Base-by-base conservation (phyloP, 2,888 invertebrate genomes). In the Pollenia angustigena region DNA sequence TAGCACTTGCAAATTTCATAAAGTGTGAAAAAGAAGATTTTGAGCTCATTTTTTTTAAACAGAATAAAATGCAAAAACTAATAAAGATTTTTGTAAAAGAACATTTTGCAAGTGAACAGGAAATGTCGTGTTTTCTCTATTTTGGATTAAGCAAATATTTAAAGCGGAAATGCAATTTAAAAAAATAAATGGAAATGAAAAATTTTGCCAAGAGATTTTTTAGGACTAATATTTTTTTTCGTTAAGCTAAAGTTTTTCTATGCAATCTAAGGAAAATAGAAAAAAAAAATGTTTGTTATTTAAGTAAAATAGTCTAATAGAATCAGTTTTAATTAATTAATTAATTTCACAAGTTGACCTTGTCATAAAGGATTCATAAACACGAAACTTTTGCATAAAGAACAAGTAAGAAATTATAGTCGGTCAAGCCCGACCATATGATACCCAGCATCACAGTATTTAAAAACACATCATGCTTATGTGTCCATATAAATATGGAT, bases 81-180 rank as follows among this genome's bases (percentile, higher is more conserved):
- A 44, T 40, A 68, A 48, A 46, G 42, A 54, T 46, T 11, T 16
- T 16, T 60, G 2, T 48, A 52, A 32, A 32, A 42, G 11, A 18
- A 69, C 23, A 60, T 58, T 40, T 50, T 42, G 10, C 4, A 18
- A 81, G 52, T 76, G 50, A 62, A 79, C 81, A 85, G 85, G 85
- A 85, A 85, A 85, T 69, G 81, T 82, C 85, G 62, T 74, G 74
- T 74, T 78, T 79, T 72, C 23, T 32, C 4, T 32, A 46, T 18
- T 58, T 69, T 48, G 1, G 4, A 23, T 62, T 50, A n/a, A 71
- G 44, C 46, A 62, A 80, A 62, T 52, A 42, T 10, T 52, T 16
- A 11, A n/a, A 46, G 10, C 52, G 80, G 80, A 81, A 64, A 72
- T 81, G 11, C n/a, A 8, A 42, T 79, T 50, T 10, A 60, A 60